Base-by-base conservation (phyloP, 2,888 invertebrate genomes). In the Melieria omissa region DNA sequence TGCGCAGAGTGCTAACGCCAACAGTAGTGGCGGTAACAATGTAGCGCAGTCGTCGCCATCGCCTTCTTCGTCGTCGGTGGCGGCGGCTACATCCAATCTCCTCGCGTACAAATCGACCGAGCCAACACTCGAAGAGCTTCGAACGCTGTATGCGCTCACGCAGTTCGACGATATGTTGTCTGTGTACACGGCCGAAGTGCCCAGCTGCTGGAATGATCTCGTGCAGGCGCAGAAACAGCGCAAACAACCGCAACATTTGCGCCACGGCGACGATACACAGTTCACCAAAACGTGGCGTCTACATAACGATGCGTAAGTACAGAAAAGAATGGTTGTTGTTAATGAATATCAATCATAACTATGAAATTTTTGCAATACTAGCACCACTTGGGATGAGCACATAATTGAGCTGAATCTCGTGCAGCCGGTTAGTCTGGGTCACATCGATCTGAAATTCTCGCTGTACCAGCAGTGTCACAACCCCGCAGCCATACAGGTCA, bases 141-240 rank as follows among this genome's bases (percentile, higher is more conserved):
- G 91, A 77, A 88, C 89, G 12, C 88, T 97, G 65, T 92, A 94
- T 79, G 89, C 91, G 55, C 86, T 97, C 70, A 95, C 94, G 3
- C 91, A 92, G 75, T 94, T 94, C 81, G 94, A 95, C 76, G 90
- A 90, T 60, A 85, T 83, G 75, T 74, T 86, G 7, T 86, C 86
- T 0, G 80, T 91, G 0, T 97, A 95, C 84, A 92, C 94, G 67
- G 95, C 96, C 0, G 96, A 95, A 14, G 95, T 96, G 4, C 96
- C 97, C 0, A 93, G 95, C 4, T 97, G 96, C 86, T 97, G 97
- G 97, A 94, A 93, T 77, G 96, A 97, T 85, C 90, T 97, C 80
- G 95, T 96, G 79, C 96, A 96, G 76, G 95, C 96, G 5, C 96
- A 96, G 83, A 91, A 96, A 72, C 95, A 96, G 79, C 89, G 97